Evolutionary conservation across 2,113 vertebrate genomes (phyloP), one percentile per base, ranked within the genome.

Genomic region (Dipodomys ordii): DNA sequence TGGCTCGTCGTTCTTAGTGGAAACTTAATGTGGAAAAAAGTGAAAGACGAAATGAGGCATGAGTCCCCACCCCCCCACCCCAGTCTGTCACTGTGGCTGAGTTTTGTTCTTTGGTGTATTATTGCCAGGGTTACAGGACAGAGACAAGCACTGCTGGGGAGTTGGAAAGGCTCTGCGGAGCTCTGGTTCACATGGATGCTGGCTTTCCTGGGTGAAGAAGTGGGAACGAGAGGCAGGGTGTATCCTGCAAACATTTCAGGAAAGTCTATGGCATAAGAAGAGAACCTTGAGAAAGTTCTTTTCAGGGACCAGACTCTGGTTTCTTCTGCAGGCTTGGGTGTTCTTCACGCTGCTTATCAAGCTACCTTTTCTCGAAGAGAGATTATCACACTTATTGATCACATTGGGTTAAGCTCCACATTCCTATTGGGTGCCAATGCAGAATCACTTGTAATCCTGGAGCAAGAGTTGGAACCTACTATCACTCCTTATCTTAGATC

Each of bases 11-110:
- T 65, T 69, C 74, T 88, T 57, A 35, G 3, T 49, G 39, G 68
- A 90, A 93, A 83, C 2, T 73, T 62, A 67, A 57, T 71, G 19
- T 44, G 81, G 76, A 85, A 95, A 84, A 67, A 11, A 49, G 12
- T 49, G 28, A 91, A 87, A 64, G 68, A 7, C 3, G 2, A 4
- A n/a, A n/a, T n/a, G 67, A 67, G 64, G 86, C 73, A 44, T 83
- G 19, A 62, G 71, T 90, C 91, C 25, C 30, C 53, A 11, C 23
- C 25, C 30, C 30, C 16, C 53, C 23, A 53, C 3, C 39, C 7
- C 13, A 22, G n/a, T 3, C 64, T 57, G 5, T 73, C 76, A 32
- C 67, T 28, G 8, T 13, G 32, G 20, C 16, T 80, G 9, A n/a
- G 39, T n/a, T 46, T 76, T 2, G 20, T 71, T 79, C 67, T 25